Evolutionary conservation across 2,113 vertebrate genomes (phyloP), one percentile per base, ranked within the genome.

Genomic region (Poecile atricapillus): DNA sequence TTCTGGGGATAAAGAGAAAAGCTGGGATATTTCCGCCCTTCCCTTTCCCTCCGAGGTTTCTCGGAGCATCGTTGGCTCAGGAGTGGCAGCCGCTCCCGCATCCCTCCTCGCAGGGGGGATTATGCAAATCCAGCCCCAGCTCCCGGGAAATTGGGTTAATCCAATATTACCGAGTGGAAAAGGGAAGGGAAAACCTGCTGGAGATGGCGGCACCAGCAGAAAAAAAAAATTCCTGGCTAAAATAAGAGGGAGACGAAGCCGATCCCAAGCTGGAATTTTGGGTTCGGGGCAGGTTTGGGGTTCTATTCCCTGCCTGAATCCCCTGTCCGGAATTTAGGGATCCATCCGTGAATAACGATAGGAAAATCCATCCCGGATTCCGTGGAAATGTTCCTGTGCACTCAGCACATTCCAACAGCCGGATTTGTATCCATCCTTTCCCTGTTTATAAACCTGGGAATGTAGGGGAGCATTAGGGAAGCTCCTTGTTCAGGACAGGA

Each of bases 91-190:
- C 27, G 13, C 95, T 94, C 58, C 92, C 41, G 62, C 60, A 16
- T 27, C 83, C 89, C 94, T 94, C 85, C 3, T 10, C 2, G 35
- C 46, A 52, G 89, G 89, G 94, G 91, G 94, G 97, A 97, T 98
- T 98, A 98, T 97, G 97, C 97, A 98, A 98, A 98, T 97, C 77
- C 84, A 89, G 93, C 97, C 97, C 91, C 96, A 93, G 97, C 97
- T 97, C 77, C 15, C 13, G 13, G 76, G 94, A 97, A 98, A 98
- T 87, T 98, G 97, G 98, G 98, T 97, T 98, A 98, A 98, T 98
- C 98, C 98, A 98, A 98, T 97, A 97, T 98, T 98, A 98, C 90
- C 0, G 11, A 73, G 95, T 77, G 95, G 90, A 67, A 93, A 96
- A 78, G 43, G 90, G 91, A 93, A 93, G 75, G 92, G 37, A 91